These are phyloP conservation scores for Ophion ventricosus DNA, from an alignment of 2,888 invertebrate genomes.

Conservation along the genomic window DNA sequence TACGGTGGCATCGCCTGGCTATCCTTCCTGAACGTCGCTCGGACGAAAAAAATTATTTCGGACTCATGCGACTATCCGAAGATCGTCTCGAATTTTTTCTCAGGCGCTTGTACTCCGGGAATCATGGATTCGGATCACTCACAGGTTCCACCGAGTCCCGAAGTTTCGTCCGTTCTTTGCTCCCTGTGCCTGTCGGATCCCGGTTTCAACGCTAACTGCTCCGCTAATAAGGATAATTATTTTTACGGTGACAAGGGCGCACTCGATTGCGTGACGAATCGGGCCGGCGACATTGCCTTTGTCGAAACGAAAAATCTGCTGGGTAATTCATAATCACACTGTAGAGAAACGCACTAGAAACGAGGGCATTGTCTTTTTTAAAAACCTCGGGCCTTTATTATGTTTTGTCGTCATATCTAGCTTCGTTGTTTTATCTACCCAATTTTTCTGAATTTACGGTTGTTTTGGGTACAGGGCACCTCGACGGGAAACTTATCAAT, in stretches of 20 bases:
- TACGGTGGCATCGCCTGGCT: constrained; percentile 88
- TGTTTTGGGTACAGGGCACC: constrained; percentile 75
- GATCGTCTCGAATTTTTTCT: constrained; percentile 85
- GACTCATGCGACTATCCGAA: constrained; percentile 86
- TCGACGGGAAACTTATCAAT: constrained; percentile 79
- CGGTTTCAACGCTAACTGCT: constrained; percentile 82
- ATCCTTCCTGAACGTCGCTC: constrained; percentile 86
- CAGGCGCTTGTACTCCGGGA: constrained; percentile 87
- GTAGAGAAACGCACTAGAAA: not conserved
- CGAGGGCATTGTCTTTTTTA: not conserved
- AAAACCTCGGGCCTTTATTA: not conserved
- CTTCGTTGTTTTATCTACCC: not conserved
- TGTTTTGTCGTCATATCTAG: not conserved
- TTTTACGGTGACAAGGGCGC: constrained; percentile 87
- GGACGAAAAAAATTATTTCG: constrained; percentile 83
- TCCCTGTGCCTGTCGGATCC: constrained; percentile 70
- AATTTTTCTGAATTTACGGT: not conserved
- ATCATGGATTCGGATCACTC: constrained; percentile 84
- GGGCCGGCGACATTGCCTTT: constrained; percentile 86
- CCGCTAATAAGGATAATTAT: constrained; percentile 84
- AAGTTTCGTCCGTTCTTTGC: constrained; percentile 68
- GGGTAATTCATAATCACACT: constrained; percentile 76
- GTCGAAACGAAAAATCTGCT: constrained; percentile 84
- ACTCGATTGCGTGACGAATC: constrained; percentile 85
- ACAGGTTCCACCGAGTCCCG: constrained; percentile 15